phyloP scores from a whole-genome alignment of 1,140 invertebrate species.

The Drosophila obscura region DNA sequence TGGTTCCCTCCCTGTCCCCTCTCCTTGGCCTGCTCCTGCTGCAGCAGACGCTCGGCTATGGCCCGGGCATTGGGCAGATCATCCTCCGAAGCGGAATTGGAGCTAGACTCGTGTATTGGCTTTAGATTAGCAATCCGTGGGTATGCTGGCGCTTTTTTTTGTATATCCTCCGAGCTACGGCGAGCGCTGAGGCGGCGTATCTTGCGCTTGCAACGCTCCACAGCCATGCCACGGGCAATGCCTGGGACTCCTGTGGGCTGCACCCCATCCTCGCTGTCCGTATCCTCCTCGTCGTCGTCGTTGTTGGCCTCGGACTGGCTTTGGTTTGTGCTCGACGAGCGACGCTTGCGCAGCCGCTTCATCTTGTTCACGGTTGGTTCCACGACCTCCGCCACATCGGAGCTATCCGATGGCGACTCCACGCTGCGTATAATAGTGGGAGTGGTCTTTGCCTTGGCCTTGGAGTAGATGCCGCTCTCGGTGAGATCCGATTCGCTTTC shows the following conservation, averaged over 20 bases:
- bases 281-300: constrained; percentile 34
- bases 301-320: constrained; percentile 67
- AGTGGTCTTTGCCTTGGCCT: constrained; percentile 49
- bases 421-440: constrained; percentile 65
- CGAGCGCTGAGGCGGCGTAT: constrained; percentile 36
- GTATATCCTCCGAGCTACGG: constrained; percentile 31
- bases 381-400: constrained; percentile 53
- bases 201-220: constrained; percentile 71
- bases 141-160: constrained; percentile 1
- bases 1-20: background rate
- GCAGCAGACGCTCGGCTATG: constrained; percentile 68
- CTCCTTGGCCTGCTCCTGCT: constrained; percentile 26
- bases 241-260: constrained; percentile 64
- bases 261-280: constrained; percentile 50
- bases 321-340: constrained; percentile 68
- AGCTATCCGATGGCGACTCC: constrained; percentile 49
- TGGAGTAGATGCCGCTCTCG: constrained; percentile 74
- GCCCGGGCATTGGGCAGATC: constrained; percentile 63
- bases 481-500: constrained; percentile 81
- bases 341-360: constrained; percentile 74
- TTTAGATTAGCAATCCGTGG: constrained; percentile 23
- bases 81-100: constrained; percentile 50
- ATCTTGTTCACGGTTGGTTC: constrained; percentile 55
- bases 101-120: constrained; percentile 25
- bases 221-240: constrained; percentile 71